Percentiles rank a stretch among this genome's conserved stretches.
These are phyloP conservation scores for Bolinopsis microptera DNA, from an alignment of 37 sponge, comb jelly and placozoan species.

Conservation along the genomic window DNA sequence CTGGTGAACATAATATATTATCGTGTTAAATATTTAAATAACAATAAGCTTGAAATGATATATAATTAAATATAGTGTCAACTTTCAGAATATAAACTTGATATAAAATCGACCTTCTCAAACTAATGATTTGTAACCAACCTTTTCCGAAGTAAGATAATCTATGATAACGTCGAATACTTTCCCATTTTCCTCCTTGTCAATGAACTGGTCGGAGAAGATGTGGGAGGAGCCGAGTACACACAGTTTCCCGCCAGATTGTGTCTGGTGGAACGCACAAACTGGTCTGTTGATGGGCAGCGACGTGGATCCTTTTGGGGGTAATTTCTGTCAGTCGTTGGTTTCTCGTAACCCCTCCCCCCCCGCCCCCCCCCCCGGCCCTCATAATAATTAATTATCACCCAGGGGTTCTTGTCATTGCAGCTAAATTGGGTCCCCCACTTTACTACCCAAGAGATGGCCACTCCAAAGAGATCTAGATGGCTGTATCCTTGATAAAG, in stretches of 20 bases:
- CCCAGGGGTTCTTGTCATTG: no score
- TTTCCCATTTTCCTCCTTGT: conserved; percentile 92
- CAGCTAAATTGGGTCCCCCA: no score
- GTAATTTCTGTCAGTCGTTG: no score
- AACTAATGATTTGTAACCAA: conserved; percentile 5
- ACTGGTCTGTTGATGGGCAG: conserved; percentile 95
- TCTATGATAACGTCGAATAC: conserved; percentile 65
- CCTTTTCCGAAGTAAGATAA: conserved; percentile 58
- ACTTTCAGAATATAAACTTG: no score
- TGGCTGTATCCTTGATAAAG: no score
- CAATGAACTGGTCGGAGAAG: conserved; percentile 84
- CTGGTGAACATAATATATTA: neutral
- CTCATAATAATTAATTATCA: no score
- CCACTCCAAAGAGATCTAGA: no score
- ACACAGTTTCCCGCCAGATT: conserved; percentile 77
- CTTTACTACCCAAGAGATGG: no score
- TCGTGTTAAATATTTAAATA: neutral
- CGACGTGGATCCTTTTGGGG: conserved; percentile 73
- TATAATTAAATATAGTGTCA: no score
- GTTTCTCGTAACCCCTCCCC: no score
- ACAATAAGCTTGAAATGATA: neutral
- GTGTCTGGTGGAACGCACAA: conserved; percentile 88
- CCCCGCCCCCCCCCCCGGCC: no score
- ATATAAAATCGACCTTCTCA: no score
- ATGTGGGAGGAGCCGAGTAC: conserved; percentile 94